Base-by-base conservation (phyloP, 1,140 invertebrate species). In the Lordiphosa stackelbergi region DNA sequence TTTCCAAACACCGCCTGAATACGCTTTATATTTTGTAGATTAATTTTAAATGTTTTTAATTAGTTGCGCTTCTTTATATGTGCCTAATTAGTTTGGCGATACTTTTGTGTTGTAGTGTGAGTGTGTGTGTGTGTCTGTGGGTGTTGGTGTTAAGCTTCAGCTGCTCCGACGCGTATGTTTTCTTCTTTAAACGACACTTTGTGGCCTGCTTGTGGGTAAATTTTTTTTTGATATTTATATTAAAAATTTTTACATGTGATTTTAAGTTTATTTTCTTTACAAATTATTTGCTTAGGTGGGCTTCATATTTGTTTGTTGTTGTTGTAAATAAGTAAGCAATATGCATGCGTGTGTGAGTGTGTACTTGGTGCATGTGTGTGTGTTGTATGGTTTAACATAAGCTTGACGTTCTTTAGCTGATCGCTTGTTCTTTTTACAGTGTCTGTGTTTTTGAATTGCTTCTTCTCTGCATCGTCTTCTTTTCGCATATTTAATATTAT, bases 271-370 rank as follows among this genome's bases (percentile, higher is more conserved):
- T 72, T 73, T 71, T 69, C 66, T 61, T 53, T 84, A 85, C 63
- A 78, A 78, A 68, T 84, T 78, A 74, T 52, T 78, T 73, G 69
- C 78, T 73, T 85, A 78, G 78, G 78, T 84, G 78, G 78, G 78
- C 79, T 84, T 83, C 52, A 74, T 78, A 73, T 83, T 81, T 84
- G 71, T 81, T 81, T 77, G 73, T 77, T 77, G 46, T 56, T 75
- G 71, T 56, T 81, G 57, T 61, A 79, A 71, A 75, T 70, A 71
- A 69, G 58, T 57, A 75, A 73, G 77, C 75, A 61, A 55, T 68
- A 53, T 79, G 69, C 70, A 28, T 69, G 56, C 65, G 31, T 62
- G 55, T 47, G 51, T 49, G 36, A 47, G 37, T 36, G 47, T 63
- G 69, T 49, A 3, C 36, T 16, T 4, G 35, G 45, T 45, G 12